Conservation (phyloP, 2,888 invertebrate species). For the Philopedon plagiatum region DNA sequence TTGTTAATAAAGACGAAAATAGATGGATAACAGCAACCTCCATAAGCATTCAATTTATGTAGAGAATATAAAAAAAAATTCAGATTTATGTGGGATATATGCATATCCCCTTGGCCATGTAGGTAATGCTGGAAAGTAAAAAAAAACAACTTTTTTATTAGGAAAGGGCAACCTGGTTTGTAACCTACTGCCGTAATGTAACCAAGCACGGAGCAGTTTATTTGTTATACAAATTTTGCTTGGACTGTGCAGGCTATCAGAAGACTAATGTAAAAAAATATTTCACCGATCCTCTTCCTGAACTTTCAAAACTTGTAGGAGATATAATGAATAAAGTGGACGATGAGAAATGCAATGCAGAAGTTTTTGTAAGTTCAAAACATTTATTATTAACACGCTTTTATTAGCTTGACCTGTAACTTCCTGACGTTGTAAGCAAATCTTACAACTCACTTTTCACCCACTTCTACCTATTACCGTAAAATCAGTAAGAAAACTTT, state of each 20-base stretch:
- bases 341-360: background rate
- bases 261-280: background rate
- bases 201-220: background rate
- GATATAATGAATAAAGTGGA: conserved; percentile 2
- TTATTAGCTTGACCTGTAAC: no score
- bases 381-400: no score
- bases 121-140: no score
- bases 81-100: no score
- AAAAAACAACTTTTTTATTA: background rate
- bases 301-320: background rate
- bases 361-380: conserved; percentile 19
- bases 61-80: no score
- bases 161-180: background rate
- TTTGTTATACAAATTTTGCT: background rate
- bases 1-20: no score
- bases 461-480: background rate
- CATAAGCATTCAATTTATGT: no score
- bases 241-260: conserved; percentile 27
- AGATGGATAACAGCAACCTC: no score
- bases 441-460: no score
- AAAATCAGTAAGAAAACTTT: no score
- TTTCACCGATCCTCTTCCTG: background rate
- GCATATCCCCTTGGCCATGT: no score
- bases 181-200: background rate
- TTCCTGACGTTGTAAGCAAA: no score